Conservation (phyloP, 2,797 vertebrate genomes). For the Tamandua tetradactyla region DNA sequence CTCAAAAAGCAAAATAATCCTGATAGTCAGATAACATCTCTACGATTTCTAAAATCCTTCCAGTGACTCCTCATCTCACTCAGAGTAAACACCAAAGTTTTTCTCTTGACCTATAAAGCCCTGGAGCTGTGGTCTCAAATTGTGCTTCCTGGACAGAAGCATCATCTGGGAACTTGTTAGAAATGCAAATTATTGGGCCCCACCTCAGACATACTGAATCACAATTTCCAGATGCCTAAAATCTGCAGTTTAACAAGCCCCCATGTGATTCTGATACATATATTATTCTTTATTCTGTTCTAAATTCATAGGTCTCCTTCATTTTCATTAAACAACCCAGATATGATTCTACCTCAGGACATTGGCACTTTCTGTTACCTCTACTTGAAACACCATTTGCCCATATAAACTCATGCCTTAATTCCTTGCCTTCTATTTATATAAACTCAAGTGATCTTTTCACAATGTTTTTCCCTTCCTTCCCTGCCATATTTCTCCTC, state of each 20-base stretch:
- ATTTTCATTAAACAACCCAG: not conserved
- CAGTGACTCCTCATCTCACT: not conserved
- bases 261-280: accelerated
- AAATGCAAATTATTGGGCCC: no score
- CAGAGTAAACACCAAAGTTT: not conserved
- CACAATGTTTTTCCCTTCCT: not conserved
- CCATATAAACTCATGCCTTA: not conserved
- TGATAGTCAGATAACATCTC: not conserved
- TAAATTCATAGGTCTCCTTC: no score
- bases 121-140: not conserved
- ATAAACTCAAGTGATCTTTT: not conserved
- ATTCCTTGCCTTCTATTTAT: not conserved
- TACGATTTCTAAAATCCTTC: not conserved
- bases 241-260: not conserved
- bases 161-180: not conserved
- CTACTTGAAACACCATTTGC: not conserved
- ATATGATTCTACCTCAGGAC: not conserved
- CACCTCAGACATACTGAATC: not conserved
- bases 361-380: not conserved
- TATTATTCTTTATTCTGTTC: not conserved
- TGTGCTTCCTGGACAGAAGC: not conserved
- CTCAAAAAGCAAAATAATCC: not conserved
- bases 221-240: not conserved
- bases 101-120: not conserved
- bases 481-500: not conserved